Base-by-base conservation (phyloP, 2,113 vertebrate species). In the Vimba vimba region DNA sequence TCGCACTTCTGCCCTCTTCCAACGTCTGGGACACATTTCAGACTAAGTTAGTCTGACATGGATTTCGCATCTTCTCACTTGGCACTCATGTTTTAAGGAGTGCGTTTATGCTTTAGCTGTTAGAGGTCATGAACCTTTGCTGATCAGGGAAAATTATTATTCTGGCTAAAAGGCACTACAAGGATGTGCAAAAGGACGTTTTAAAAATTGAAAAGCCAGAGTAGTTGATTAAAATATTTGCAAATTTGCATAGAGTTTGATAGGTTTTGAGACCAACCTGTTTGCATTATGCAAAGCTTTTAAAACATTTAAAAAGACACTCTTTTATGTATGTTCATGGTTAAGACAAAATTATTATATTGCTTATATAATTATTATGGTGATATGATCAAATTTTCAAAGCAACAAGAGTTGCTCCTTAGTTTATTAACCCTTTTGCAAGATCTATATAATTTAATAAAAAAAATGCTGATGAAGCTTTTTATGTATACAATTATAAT, bases 31-130 rank as follows among this genome's bases (percentile, higher is more conserved):
- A 45, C 50, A 84, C 59, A 43, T 33, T 45, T 52, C 60, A 81
- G n/a, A 27, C 76, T 80, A 75, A 88, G 47, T 64, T 25, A 55
- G 50, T 55, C 80, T 85, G 68, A 64, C 47, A 23, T 68, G 68
- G 57, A 78, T 81, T 60, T 86, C 62, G 62, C 86, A 85, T 59
- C 30, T 76, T 85, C 50, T 82, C 62, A 59, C 80, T 79, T 25
- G 30, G 19, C 21, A 66, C 39, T 75, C 17, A 50, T 82, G 73
- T 57, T 62, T 60, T 13, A 43, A 73, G 36, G 3, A 30, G 59
- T 50, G 10, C 47, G 43, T 62, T 71, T 64, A 57, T 73, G 15
- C 52, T 82, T 78, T 78, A 7, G 55, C 19, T 21, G 19, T 57
- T 23, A 36, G 66, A 62, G 19, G 79, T 27, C 60, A 27, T 50